phyloP scores from a whole-genome alignment of 2,113 vertebrate species.

The Piaya cayana region DNA sequence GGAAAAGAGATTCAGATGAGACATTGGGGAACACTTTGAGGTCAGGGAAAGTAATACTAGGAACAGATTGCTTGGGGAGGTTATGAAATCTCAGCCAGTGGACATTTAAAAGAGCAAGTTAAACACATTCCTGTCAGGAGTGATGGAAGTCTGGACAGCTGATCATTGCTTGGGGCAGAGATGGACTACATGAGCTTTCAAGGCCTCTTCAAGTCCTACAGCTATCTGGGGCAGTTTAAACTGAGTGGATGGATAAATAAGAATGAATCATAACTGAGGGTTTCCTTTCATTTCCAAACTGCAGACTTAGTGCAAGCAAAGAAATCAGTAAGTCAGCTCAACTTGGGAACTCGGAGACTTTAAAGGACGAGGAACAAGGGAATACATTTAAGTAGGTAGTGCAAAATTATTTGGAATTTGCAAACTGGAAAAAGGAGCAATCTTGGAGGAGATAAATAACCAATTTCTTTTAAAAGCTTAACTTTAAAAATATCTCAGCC shows the following conservation, averaged over 20 bases:
- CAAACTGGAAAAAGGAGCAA: not conserved
- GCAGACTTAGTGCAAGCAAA: not conserved
- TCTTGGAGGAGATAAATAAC: not conserved
- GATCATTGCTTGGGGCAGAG: constrained; percentile 8
- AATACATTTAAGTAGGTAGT: not conserved
- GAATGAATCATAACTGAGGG: not conserved
- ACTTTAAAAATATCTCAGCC: not conserved
- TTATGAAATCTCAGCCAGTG: not conserved
- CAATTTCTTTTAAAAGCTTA: not conserved
- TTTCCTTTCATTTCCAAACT: constrained; percentile 3
- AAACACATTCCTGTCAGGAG: constrained; percentile 31
- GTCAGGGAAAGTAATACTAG: not conserved
- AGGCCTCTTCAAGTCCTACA: constrained; percentile 1
- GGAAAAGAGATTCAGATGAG: constrained; percentile 52
- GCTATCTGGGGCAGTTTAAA: not conserved
- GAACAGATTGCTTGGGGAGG: constrained; percentile 19
- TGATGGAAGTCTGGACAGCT: constrained; percentile 32
- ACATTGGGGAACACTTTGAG: constrained; percentile 25
- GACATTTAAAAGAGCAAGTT: constrained; percentile 6
- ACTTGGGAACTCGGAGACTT: not conserved
- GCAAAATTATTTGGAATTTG: not conserved
- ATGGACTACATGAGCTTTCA: not conserved
- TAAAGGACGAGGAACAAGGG: not conserved
- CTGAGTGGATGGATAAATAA: not conserved
- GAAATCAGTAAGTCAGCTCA: not conserved